A percentile compares a stretch with the other conserved stretches of the same genome.
These are phyloP conservation scores for Melolontha melolontha DNA, from an alignment of 2,888 invertebrate genomes.

Conservation along the genomic window DNA sequence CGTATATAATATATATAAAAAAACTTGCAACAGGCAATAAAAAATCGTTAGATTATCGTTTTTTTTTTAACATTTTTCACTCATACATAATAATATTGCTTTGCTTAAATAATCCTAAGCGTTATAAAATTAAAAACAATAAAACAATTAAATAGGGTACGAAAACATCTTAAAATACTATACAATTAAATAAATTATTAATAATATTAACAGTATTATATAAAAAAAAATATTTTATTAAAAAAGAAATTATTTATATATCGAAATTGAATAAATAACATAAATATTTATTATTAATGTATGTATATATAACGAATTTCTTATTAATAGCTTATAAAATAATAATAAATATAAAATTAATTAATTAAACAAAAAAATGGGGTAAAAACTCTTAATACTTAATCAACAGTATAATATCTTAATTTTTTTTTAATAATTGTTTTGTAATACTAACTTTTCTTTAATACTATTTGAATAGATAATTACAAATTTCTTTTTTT, in stretches of 20 bases:
- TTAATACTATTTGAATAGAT: constrained; percentile 6
- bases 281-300: no score
- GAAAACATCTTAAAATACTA: not conserved
- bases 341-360: constrained; percentile 13
- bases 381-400: constrained; percentile 8
- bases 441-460: constrained; percentile 16
- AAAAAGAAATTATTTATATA: constrained; percentile 2
- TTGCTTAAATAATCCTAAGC: constrained; percentile 13
- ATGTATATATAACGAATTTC: no score
- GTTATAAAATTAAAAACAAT: constrained; percentile 9
- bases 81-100: constrained; percentile 23
- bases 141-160: not conserved
- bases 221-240: constrained; percentile 8
- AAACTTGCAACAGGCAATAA: constrained; percentile 23
- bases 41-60: constrained; percentile 3
- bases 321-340: no score
- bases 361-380: not conserved
- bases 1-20: no score
- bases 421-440: no score
- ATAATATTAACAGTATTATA: constrained; percentile 25
- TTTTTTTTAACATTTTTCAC: constrained; percentile 4
- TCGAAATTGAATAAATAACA: no score
- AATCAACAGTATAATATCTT: constrained; percentile 25
- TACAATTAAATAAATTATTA: constrained; percentile 22
- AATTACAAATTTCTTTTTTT: constrained; percentile 13